Conservation (phyloP, 2,797 vertebrate genomes). For the Echeneis naucrates region DNA sequence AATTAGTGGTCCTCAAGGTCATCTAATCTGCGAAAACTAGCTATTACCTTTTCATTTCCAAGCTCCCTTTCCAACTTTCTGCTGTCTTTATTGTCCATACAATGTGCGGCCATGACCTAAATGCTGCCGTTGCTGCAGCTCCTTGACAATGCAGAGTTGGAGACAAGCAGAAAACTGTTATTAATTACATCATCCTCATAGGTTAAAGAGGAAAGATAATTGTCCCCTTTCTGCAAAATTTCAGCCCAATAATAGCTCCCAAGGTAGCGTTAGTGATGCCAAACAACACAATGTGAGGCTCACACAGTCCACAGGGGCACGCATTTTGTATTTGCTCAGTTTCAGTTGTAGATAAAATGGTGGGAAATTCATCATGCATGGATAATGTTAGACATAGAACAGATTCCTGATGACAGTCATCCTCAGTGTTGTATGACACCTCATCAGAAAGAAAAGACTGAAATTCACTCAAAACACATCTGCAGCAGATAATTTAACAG, state of each 20-base stretch:
- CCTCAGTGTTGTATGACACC: slow-evolving; percentile 32
- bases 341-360: slow-evolving; percentile 63
- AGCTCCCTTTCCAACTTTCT: slow-evolving; percentile 19
- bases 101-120: slow-evolving; percentile 22
- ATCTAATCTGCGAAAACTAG: slow-evolving; percentile 51
- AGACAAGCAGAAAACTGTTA: slow-evolving; percentile 29
- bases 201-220: slow-evolving; percentile 63
- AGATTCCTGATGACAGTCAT: slow-evolving; percentile 40
- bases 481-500: slow-evolving; percentile 18
- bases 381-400: slow-evolving; percentile 47
- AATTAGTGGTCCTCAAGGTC: slow-evolving; percentile 58
- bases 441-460: slow-evolving; percentile 31
- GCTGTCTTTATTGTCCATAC: slow-evolving; percentile 27
- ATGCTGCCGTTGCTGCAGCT: neutral
- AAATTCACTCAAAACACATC: slow-evolving; percentile 10
- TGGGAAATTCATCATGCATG: slow-evolving; percentile 59
- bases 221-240: slow-evolving; percentile 56
- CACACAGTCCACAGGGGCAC: slow-evolving; percentile 52
- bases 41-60: slow-evolving; percentile 32
- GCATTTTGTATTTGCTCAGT: slow-evolving; percentile 56
- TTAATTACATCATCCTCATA: slow-evolving; percentile 65
- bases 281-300: slow-evolving; percentile 66
- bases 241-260: slow-evolving; percentile 66
- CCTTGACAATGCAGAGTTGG: slow-evolving; percentile 21
- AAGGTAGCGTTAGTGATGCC: slow-evolving; percentile 52